These are phyloP conservation scores for Conomelus anceps DNA, from an alignment of 2,888 invertebrate species.

Conservation along the genomic window DNA sequence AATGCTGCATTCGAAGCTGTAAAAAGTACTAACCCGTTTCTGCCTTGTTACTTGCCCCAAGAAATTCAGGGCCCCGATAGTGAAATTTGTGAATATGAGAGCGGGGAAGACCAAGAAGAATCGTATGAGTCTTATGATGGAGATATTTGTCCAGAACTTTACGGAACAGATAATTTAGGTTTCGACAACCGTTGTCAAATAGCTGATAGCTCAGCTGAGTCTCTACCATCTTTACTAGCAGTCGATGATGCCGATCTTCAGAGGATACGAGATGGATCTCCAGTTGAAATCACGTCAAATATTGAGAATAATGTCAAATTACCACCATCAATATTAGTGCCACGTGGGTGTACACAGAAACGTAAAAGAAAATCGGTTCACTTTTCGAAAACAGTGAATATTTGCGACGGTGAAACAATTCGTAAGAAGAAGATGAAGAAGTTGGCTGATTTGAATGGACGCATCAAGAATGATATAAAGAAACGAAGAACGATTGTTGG, in stretches of 20 bases:
- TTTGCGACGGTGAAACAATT: neutral
- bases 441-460: neutral
- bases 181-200: neutral
- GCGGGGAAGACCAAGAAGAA: neutral
- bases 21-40: neutral
- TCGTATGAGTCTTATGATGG: neutral
- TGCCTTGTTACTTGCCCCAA: neutral
- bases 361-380: constrained; percentile 1
- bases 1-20: neutral
- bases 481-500: neutral
- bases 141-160: neutral
- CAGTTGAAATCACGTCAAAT: neutral
- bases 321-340: neutral
- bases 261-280: neutral
- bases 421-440: neutral
- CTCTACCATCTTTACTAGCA: neutral
- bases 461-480: neutral
- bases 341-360: neutral
- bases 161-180: neutral
- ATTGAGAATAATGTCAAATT: neutral
- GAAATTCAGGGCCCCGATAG: neutral
- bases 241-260: neutral
- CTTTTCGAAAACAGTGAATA: neutral
- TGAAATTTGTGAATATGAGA: neutral
- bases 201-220: neutral